Evolutionary conservation across 2,888 invertebrate genomes (phyloP).

Genomic region (Agrotis ipsilon): DNA sequence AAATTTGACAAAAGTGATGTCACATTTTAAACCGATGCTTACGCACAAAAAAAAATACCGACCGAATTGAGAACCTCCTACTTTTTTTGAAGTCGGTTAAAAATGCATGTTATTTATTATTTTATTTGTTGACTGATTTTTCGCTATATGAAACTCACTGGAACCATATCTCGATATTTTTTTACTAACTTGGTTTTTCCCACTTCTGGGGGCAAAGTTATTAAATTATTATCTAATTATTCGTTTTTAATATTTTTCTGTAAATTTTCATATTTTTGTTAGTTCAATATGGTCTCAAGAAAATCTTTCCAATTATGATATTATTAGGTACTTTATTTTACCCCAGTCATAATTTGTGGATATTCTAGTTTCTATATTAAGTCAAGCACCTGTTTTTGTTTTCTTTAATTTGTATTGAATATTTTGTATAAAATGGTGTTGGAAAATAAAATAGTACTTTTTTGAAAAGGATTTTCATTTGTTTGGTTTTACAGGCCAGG

Average conservation of each 20-base stretch:
- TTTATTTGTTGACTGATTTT: not conserved
- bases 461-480: constrained; percentile 8
- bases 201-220: no score
- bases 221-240: no score
- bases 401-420: constrained; percentile 18
- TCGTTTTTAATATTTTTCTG: not conserved
- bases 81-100: no score
- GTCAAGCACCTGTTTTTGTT: constrained; percentile 29
- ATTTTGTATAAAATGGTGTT: constrained; percentile 47
- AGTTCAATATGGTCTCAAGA: constrained; percentile 20
- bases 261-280: not conserved
- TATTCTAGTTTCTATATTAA: constrained; percentile 15
- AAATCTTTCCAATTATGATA: constrained; percentile 16
- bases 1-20: not conserved
- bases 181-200: no score
- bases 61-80: no score
- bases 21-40: not conserved
- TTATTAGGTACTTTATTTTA: not conserved
- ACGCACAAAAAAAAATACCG: no score
- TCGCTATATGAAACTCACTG: not conserved
- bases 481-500: not conserved
- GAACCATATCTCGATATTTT: not conserved
- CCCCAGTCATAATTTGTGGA: not conserved
- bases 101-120: not conserved
- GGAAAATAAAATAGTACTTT: constrained; percentile 47